Percentiles rank a stretch among this genome's conserved stretches.
Conservation (phyloP, 35 echinoderm and acorn worm genomes). For the Antedon bifida region DNA sequence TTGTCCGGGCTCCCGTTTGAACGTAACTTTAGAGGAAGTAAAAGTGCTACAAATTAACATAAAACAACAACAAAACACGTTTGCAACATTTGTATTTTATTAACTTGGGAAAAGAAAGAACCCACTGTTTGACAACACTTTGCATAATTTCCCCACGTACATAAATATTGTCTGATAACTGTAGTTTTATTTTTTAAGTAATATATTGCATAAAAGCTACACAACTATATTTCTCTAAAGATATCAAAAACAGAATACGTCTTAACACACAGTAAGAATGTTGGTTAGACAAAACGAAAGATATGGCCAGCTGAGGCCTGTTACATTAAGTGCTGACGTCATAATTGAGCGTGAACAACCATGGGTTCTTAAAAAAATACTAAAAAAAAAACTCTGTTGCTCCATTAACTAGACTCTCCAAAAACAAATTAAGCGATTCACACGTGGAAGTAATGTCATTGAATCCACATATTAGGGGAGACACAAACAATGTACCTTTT, state of each 20-base stretch:
- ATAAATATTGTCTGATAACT: not conserved
- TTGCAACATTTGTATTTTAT: slow-evolving; percentile 1
- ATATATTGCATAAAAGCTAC: not conserved
- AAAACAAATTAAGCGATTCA: not conserved
- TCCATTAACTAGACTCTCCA: not conserved
- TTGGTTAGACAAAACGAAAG: not conserved
- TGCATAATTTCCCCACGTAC: not conserved
- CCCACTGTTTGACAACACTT: not conserved
- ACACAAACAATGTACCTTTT: not conserved
- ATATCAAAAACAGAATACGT: not conserved
- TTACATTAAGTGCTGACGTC: not conserved
- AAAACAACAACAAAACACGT: not conserved
- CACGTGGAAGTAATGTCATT: not conserved
- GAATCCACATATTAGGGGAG: not conserved
- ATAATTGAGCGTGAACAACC: not conserved
- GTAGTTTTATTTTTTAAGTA: not conserved
- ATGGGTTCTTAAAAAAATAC: not conserved
- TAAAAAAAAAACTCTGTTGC: not conserved
- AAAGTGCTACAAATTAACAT: too few relatives aligned
- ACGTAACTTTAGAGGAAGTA: too few relatives aligned
- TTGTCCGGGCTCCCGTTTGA: too few relatives aligned
- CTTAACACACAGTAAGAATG: not conserved
- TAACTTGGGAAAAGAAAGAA: slow-evolving; percentile 2
- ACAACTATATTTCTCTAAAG: not conserved
- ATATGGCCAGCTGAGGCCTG: not conserved